Base-by-base conservation (phyloP, 37 sponge, comb jelly and placozoan species). In the Halichondria panicea region DNA sequence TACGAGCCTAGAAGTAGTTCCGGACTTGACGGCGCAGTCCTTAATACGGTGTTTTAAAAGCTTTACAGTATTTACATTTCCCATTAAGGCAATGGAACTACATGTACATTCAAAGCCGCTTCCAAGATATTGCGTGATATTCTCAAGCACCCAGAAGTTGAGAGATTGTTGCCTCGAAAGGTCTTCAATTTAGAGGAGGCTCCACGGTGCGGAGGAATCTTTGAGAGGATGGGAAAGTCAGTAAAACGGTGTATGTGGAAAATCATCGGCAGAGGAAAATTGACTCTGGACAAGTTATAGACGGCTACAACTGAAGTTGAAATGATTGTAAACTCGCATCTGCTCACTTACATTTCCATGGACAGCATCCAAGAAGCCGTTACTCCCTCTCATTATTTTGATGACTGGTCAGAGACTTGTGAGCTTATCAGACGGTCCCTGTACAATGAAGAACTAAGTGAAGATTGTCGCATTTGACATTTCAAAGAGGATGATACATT, bases 211-310 rank as follows among this genome's bases (percentile, higher is more conserved):
- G 21, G 7, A 35, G 59, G 74, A 53, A 32, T 55, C 38, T 73
- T 52, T 30, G 74, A 55, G 22, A 52, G 74, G 5, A 55, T 73
- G 60, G 60, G 54, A 4, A 30, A 32, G 21, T 57, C 60, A 30
- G 66, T 65, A 9, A 77, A 77, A 58, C 78, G 78, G 19, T 77
- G 78, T 48, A 21, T 77, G 37, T 8, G 58, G 57, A 73, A 73
- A 39, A 57, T 12, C 13, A 57, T 73, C 8, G 74, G 74, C 9
- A 8, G 59, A 55, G 58, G 27, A n/a, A 12, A 11, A 22, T 24
- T 73, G 41, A 57, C 56, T 11, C 36, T 28, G 15, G 74, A 73
- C 41, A 59, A 73, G 36, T 37, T 73, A 22, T 11, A 3, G 4
- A 73, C 74, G 5, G 36, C 39, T 5, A n/a, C 55, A 57, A 73